Conservation (phyloP, 2,797 vertebrate species). For the Onychomys leucogaster region DNA sequence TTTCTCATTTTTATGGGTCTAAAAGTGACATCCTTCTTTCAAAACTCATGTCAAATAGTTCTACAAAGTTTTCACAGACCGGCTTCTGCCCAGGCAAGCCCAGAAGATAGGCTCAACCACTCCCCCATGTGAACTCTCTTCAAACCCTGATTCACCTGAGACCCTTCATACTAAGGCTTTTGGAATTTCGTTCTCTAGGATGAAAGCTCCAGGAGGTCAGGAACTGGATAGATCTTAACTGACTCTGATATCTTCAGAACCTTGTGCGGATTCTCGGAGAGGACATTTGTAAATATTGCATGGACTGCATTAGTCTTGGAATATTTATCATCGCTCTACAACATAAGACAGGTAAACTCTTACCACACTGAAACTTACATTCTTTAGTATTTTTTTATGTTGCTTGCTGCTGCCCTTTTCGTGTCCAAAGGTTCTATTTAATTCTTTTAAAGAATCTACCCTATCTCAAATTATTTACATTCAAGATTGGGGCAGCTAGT, state of each 20-base stretch:
- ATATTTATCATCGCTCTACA: slow-evolving; percentile 8
- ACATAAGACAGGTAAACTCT: slow-evolving; percentile 35
- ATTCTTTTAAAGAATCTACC: slow-evolving; percentile 56
- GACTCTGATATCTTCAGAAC: slow-evolving; percentile 43
- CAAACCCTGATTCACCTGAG: not conserved
- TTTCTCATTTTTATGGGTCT: not conserved
- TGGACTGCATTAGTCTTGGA: not conserved
- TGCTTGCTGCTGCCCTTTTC: slow-evolving; percentile 22
- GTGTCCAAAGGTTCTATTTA: slow-evolving; percentile 52
- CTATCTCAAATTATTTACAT: slow-evolving; percentile 58
- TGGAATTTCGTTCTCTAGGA: not conserved
- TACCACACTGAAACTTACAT: not conserved
- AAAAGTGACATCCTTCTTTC: not conserved
- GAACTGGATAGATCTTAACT: not conserved
- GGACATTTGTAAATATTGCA: slow-evolving; percentile 43
- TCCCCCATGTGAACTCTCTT: not conserved
- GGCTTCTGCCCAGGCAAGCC: not conserved
- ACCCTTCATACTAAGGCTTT: not conserved
- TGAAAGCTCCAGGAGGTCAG: not conserved
- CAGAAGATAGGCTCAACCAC: not conserved
- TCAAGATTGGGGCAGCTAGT: slow-evolving; percentile 42
- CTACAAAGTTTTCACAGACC: not conserved
- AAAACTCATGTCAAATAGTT: slow-evolving; percentile 22
- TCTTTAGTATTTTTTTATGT: not conserved
- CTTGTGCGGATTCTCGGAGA: not conserved